These are phyloP conservation scores for Thaleichthys pacificus DNA, from an alignment of 2,797 vertebrate genomes.

Conservation along the genomic window DNA sequence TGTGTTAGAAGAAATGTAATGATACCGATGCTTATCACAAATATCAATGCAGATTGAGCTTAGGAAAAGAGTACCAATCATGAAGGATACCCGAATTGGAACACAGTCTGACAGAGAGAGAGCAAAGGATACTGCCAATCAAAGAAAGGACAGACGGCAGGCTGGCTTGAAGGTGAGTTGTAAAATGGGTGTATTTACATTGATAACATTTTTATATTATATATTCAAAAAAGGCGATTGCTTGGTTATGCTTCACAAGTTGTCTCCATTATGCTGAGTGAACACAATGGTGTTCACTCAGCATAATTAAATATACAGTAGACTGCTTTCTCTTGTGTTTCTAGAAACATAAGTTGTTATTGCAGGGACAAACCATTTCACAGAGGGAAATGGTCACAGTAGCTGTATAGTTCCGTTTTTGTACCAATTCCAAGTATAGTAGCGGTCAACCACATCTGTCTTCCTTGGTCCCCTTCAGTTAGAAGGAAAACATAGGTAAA, in stretches of 20 bases:
- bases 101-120: slow-evolving; percentile 53
- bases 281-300: too few relatives aligned
- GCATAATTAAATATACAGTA: too few relatives aligned
- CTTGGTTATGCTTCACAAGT: not conserved
- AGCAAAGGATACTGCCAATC: slow-evolving; percentile 41
- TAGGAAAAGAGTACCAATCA: slow-evolving; percentile 66
- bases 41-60: slow-evolving; percentile 71
- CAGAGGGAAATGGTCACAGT: too few relatives aligned
- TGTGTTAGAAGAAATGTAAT: not conserved
- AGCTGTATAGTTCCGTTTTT: too few relatives aligned
- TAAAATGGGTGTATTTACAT: slow-evolving; percentile 7
- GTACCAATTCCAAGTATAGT: too few relatives aligned
- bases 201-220: not conserved
- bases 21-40: not conserved
- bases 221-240: not conserved
- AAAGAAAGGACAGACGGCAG: slow-evolving; percentile 66
- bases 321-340: too few relatives aligned
- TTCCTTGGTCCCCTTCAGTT: too few relatives aligned
- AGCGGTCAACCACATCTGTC: too few relatives aligned
- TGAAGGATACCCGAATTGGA: slow-evolving; percentile 60
- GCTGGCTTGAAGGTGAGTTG: slow-evolving; percentile 55
- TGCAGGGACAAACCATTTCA: too few relatives aligned
- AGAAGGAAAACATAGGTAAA: too few relatives aligned
- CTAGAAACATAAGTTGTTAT: too few relatives aligned
- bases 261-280: too few relatives aligned